Base-by-base conservation (phyloP, 2,888 invertebrate species). In the Lasioglossum zephyrum region DNA sequence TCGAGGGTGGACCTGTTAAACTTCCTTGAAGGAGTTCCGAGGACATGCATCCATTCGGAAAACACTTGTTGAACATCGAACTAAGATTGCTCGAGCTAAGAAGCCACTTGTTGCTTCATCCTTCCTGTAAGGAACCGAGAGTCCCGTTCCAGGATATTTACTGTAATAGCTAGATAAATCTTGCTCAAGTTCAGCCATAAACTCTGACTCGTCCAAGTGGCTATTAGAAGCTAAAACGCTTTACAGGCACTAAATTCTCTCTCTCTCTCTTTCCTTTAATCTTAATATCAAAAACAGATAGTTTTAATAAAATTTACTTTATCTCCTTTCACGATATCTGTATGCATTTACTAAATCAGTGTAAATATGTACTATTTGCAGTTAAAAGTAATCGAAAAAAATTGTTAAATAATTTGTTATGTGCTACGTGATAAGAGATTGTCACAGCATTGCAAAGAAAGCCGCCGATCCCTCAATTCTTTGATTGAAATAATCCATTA, bases 21-120 rank as follows among this genome's bases (percentile, higher is more conserved):
- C 86, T 88, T 90, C 82, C 73, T 75, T 44, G 11, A 70, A 57
- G 78, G 86, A 75, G 70, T 82, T 82, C 82, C 84, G 53, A 81
- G 73, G 85, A 83, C 89, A 80, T 63, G 85, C 83, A 85, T 81
- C 84, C 89, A 86, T 86, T 87, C 82, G 82, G 87, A 79, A 91
- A 90, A 92, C 94, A 95, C 95, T 95, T 95, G 95, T 95, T 95
- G 95, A 94, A 92, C 91, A 90, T 88, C 89, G 91, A 89, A 74
- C 89, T 93, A 95, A 95, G 95, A 95, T 93, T 92, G 91, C 92
- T 90, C 90, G 90, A 92, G 90, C 93, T 95, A 95, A 95, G 95
- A 95, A 93, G 92, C 95, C 94, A 95, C 95, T 94, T 95, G 95
- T 95, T 95, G 95, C 93, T 90, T 91, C 89, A 81, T 88, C 88